These are phyloP conservation scores for Fabriciana adippe DNA, from an alignment of 2,888 invertebrate genomes.

Conservation along the genomic window DNA sequence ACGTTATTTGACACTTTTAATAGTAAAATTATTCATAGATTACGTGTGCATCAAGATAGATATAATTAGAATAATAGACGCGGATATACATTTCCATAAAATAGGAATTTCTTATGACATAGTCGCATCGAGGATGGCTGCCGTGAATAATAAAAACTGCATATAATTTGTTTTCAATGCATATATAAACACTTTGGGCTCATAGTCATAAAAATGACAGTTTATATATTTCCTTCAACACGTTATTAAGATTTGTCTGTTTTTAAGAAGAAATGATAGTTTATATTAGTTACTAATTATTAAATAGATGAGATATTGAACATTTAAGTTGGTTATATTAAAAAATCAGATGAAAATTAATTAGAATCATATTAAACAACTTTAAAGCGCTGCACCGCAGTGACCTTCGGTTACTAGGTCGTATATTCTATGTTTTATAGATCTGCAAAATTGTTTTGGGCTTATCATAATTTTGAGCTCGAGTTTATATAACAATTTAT, in stretches of 20 bases:
- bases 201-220: conserved; percentile 17
- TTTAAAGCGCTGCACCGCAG: too few species aligned
- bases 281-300: too few species aligned
- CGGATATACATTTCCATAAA: conserved; percentile 22
- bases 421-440: too few species aligned
- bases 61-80: conserved; percentile 5
- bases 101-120: conserved; percentile 13
- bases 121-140: conserved; percentile 11
- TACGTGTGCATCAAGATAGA: neutral
- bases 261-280: too few species aligned
- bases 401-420: too few species aligned
- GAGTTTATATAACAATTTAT: too few species aligned
- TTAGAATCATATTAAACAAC: too few species aligned
- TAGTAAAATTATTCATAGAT: neutral
- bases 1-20: neutral
- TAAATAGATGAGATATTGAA: too few species aligned
- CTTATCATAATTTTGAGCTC: too few species aligned
- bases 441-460: too few species aligned
- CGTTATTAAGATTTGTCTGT: neutral
- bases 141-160: conserved; percentile 19
- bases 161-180: conserved; percentile 28
- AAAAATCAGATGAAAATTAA: neutral
- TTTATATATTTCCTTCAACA: conserved; percentile 21
- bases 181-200: conserved; percentile 7
- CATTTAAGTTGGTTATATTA: neutral